A percentile compares a stretch with the other conserved stretches of the same genome.
These are phyloP conservation scores for Tangara arthus DNA, from an alignment of 2,797 vertebrate genomes.

Conservation along the genomic window DNA sequence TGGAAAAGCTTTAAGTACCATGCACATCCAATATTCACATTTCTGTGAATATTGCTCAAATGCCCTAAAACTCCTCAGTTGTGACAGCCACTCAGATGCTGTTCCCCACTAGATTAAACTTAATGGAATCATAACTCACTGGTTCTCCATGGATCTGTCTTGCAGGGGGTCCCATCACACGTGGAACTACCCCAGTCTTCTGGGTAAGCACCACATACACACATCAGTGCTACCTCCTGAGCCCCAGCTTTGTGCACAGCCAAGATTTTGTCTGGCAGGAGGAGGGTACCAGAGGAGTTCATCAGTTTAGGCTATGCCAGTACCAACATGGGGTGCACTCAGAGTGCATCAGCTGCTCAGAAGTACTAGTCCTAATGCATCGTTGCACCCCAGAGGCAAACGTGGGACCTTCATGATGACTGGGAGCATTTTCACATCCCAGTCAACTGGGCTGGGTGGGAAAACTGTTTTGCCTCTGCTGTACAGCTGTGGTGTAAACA, in stretches of 20 bases:
- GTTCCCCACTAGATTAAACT: neutral
- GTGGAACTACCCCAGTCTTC: neutral
- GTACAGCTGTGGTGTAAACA: neutral
- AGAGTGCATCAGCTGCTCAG: neutral
- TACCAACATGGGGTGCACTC: neutral
- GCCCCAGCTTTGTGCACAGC: neutral
- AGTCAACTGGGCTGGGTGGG: neutral
- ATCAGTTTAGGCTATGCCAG: neutral
- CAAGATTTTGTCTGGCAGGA: neutral
- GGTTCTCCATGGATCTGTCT: neutral
- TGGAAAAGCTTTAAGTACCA: neutral
- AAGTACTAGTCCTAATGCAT: neutral
- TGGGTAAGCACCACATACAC: neutral
- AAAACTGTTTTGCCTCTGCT: neutral
- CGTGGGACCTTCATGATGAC: neutral
- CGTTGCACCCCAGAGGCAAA: neutral
- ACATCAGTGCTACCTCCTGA: neutral
- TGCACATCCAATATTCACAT: neutral
- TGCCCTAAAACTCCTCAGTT: neutral
- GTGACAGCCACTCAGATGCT: neutral
- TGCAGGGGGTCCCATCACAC: fast-evolving
- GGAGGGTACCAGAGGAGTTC: neutral
- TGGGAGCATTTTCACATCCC: neutral
- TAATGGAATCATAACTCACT: neutral
- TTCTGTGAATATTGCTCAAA: neutral